Conservation (phyloP, 2,113 vertebrate species). For the Urocynchramus pylzowi region DNA sequence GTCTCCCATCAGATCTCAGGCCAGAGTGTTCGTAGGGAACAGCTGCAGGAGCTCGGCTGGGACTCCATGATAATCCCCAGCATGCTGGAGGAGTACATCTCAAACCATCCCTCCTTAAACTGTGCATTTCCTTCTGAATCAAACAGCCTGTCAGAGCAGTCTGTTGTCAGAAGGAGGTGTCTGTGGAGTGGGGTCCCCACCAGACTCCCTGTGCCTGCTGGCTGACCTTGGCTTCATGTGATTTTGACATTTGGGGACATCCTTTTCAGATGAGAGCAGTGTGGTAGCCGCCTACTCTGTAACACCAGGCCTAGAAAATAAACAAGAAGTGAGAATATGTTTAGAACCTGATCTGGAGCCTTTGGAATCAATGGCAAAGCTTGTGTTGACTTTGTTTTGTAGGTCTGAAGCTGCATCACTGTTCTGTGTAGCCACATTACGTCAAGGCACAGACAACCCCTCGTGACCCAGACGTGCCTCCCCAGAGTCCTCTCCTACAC, state of each 20-base stretch:
- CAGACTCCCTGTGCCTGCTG: neutral
- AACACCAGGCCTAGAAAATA: neutral
- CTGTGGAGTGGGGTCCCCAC: neutral
- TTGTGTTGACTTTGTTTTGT: neutral
- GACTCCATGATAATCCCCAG: neutral
- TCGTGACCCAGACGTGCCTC: neutral
- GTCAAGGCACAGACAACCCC: neutral
- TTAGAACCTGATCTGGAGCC: neutral
- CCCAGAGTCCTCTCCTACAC: neutral
- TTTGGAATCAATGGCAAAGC: neutral
- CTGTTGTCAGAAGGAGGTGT: neutral
- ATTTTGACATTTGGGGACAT: neutral
- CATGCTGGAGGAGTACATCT: neutral
- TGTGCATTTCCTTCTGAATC: neutral
- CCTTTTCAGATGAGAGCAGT: neutral
- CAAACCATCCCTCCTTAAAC: neutral
- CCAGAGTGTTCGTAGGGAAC: neutral
- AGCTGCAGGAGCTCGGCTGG: neutral
- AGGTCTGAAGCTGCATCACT: neutral
- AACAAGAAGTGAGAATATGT: neutral
- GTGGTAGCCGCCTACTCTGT: neutral
- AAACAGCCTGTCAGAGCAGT: neutral
- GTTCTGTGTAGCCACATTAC: fast-evolving
- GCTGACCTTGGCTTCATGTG: neutral
- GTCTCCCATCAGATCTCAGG: neutral